phyloP scores from a whole-genome alignment of 2,113 vertebrate species.

The Bolborhynchus lineola region DNA sequence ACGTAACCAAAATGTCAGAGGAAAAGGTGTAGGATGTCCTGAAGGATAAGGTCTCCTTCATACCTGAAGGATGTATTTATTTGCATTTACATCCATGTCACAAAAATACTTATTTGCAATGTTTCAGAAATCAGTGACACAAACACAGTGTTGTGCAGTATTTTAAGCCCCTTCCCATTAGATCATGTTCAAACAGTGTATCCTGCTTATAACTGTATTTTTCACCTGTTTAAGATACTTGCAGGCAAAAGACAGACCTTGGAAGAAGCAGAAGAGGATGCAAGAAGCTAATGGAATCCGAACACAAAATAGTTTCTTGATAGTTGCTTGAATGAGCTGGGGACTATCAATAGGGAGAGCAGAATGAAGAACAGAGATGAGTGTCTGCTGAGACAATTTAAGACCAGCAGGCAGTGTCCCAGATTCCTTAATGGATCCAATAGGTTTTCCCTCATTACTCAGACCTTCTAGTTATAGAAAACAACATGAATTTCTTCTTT shows the following conservation, averaged over 20 bases:
- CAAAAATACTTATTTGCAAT: neutral
- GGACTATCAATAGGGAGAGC: neutral
- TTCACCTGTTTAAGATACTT: neutral
- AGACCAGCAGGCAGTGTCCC: neutral
- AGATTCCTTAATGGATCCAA: neutral
- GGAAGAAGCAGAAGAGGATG: neutral
- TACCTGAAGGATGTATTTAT: neutral
- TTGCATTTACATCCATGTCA: neutral
- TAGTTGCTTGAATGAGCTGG: neutral
- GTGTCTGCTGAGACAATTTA: neutral
- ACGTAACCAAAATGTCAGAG: neutral
- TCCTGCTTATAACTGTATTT: neutral
- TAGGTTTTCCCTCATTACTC: neutral
- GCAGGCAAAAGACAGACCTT: neutral
- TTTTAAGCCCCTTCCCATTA: neutral
- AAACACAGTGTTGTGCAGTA: neutral
- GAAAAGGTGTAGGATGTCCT: neutral
- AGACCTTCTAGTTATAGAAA: neutral
- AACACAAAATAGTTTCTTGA: neutral
- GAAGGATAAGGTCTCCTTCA: neutral
- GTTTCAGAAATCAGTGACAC: neutral
- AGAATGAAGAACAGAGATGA: neutral
- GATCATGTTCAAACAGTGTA: neutral
- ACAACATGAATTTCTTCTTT: neutral
- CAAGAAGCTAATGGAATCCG: neutral